These are phyloP conservation scores for Heteromyza rotundicornis DNA, from an alignment of 2,888 invertebrate genomes.

Conservation along the genomic window DNA sequence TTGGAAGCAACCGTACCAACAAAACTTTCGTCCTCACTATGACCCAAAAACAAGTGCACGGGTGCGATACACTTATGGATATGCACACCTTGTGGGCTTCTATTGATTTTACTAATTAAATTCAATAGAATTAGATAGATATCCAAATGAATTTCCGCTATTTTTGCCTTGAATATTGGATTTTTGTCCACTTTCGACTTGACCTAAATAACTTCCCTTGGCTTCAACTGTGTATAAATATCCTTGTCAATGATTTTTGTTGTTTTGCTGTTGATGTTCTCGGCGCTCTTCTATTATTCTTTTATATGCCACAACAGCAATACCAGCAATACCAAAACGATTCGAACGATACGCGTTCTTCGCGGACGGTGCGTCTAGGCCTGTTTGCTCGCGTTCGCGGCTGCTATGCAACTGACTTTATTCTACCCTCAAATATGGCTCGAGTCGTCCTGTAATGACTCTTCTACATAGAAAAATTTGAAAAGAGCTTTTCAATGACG, in stretches of 20 bases:
- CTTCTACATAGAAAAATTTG: too few species aligned
- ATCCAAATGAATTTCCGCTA: too few species aligned
- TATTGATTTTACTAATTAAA: conserved; percentile 5
- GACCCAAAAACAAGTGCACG: not conserved
- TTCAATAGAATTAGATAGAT: too few species aligned
- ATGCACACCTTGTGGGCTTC: not conserved
- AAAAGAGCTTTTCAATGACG: conserved; percentile 54
- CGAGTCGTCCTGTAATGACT: not conserved
- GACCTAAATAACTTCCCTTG: not conserved
- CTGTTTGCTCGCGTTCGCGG: conserved; percentile 46
- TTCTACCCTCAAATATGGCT: conserved; percentile 16
- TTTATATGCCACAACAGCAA: conserved; percentile 8
- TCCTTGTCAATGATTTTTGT: conserved; percentile 1
- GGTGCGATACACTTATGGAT: too few species aligned
- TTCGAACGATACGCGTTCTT: conserved; percentile 1
- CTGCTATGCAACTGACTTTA: conserved; percentile 48
- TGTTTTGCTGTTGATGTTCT: not conserved
- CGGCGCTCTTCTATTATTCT: conserved; percentile 3
- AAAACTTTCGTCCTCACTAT: not conserved
- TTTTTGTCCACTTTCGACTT: conserved; percentile 12
- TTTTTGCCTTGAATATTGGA: not conserved
- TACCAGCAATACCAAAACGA: not conserved
- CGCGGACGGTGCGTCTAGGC: not conserved
- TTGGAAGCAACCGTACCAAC: not conserved
- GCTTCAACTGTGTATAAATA: not conserved